These are phyloP conservation scores for Diadromus collaris DNA, from an alignment of 2,888 invertebrate species.

Conservation along the genomic window DNA sequence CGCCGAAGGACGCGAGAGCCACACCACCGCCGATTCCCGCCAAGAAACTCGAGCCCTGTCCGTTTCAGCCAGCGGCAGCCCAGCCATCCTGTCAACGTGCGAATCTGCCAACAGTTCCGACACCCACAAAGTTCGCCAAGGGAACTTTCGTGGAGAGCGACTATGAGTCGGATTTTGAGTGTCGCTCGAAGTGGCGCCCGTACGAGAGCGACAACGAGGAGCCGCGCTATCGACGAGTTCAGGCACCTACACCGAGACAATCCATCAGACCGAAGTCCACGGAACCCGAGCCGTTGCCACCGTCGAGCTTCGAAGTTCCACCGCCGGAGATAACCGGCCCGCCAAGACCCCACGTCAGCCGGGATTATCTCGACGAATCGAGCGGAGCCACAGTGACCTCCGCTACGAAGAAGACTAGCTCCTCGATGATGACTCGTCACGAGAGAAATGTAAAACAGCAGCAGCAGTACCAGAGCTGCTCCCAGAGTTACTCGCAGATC, in stretches of 20 bases:
- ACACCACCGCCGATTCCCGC: constrained; percentile 79
- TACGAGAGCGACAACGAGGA: constrained; percentile 86
- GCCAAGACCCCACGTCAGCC: constrained; percentile 67
- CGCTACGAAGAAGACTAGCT: constrained; percentile 67
- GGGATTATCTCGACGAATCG: constrained; percentile 69
- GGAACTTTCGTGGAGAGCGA: constrained; percentile 84
- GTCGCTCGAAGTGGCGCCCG: constrained; percentile 83
- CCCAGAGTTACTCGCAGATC: constrained; percentile 61
- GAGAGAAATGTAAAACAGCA: constrained; percentile 72
- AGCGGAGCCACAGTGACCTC: constrained; percentile 20
- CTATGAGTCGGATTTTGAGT: constrained; percentile 86
- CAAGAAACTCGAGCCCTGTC: constrained; percentile 78
- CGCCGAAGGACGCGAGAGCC: constrained; percentile 76
- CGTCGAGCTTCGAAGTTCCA: constrained; percentile 82
- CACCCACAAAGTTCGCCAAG: constrained; percentile 83
- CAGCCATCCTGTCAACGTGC: constrained; percentile 80
- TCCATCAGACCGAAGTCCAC: constrained; percentile 81
- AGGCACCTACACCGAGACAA: constrained; percentile 80
- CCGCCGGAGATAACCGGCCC: constrained; percentile 70
- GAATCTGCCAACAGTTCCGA: constrained; percentile 81
- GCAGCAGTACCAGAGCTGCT: constrained; percentile 62
- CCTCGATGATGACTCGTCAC: constrained; percentile 66
- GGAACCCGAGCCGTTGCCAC: constrained; percentile 82
- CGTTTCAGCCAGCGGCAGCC: constrained; percentile 78
- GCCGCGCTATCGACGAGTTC: constrained; percentile 82